phyloP scores from a whole-genome alignment of 2,888 invertebrate species.

The Perizoma affinitatum region DNA sequence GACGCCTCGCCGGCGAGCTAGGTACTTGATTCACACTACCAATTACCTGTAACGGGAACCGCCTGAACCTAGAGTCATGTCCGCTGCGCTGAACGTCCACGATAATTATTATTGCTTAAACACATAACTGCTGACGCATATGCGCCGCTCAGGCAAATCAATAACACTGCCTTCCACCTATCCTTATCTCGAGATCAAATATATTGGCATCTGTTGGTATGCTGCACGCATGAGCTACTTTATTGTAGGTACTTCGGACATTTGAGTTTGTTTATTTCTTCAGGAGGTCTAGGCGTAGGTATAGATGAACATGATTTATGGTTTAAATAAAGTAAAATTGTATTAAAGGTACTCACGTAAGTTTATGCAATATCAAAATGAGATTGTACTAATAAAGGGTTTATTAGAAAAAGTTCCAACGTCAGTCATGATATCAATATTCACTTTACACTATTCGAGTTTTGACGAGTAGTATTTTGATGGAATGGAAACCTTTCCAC shows the following conservation, averaged over 20 bases:
- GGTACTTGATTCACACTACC: slow-evolving; percentile 42
- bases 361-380: no score
- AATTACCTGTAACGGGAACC: slow-evolving; percentile 74
- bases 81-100: slow-evolving; percentile 45
- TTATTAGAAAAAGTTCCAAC: no score
- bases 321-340: no score
- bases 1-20: slow-evolving; percentile 65
- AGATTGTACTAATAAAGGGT: no score
- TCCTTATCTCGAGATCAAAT: slow-evolving; percentile 55
- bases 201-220: slow-evolving; percentile 45
- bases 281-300: not conserved
- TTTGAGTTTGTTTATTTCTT: slow-evolving; percentile 24
- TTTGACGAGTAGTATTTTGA: no score
- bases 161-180: slow-evolving; percentile 49
- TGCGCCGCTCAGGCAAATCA: slow-evolving; percentile 63
- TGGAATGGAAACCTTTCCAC: no score
- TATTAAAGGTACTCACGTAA: no score
- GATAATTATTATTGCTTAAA: slow-evolving; percentile 69
- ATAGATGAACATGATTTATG: no score
- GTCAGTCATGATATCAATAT: no score
- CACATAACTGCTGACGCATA: slow-evolving; percentile 58
- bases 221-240: slow-evolving; percentile 34
- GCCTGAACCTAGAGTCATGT: slow-evolving; percentile 46
- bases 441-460: no score
- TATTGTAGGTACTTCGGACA: slow-evolving; percentile 26